Base-by-base conservation (phyloP, 2,113 vertebrate genomes). In the Osmerus eperlanus region DNA sequence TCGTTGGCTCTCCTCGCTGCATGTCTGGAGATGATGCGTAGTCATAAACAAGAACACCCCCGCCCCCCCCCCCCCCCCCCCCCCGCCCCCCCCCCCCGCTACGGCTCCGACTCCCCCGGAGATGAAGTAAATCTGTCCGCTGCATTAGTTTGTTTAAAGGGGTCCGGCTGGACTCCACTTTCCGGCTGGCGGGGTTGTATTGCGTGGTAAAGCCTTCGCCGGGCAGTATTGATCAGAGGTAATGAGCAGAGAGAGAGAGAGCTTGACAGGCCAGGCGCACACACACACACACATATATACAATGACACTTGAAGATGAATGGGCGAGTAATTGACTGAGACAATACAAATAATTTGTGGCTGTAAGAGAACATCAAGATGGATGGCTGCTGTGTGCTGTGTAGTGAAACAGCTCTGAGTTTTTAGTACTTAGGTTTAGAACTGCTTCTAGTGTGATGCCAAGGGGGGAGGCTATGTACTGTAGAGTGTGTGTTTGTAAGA, bases 331-430 rank as follows among this genome's bases (percentile, higher is more conserved):
- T 88, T 84, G 84, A 83, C 66, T 85, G 85, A 87, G 86, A 89
- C 86, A 88, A 86, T 84, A 84, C 80, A 89, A 90, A 90, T 88
- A 83, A 88, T 88, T 85, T 89, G 86, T 80, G 79, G 78, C 80
- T 84, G 78, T 79, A 84, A 68, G 83, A 81, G 85, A 87, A 82
- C 83, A 89, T 89, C 63, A 83, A 85, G 87, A 89, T 82, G 85
- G 86, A 91, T 89, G 78, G 77, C 70, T 82, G 72, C 70, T 74
- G 61, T 61, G 71, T 58, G 68, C 71, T 73, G 71, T 68, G 65
- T 52, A 65, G 66, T 76, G 77, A 78, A 82, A 52, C 62, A 47
- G 76, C 19, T 68, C 51, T 53, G 62, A 29, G 51, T 68, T 80
- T 78, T 72, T 25, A 19, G 36, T 21, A 58, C 51, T 68, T 23